Evolutionary conservation across 2,113 vertebrate genomes (phyloP).

Genomic region (Myiagra hebetior): DNA sequence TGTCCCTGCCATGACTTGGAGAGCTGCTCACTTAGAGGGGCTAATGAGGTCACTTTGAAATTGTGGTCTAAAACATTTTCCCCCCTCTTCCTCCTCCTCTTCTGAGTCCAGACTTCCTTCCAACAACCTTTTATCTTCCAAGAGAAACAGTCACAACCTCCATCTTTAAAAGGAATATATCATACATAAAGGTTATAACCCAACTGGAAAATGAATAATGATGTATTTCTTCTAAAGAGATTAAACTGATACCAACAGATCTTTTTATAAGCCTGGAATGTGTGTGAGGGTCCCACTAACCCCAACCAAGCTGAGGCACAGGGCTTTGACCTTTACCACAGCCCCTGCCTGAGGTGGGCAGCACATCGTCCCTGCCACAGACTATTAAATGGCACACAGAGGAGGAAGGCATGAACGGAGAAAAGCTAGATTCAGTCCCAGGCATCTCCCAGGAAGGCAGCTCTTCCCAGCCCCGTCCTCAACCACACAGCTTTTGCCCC

Average conservation of each 20-base stretch:
- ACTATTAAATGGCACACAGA: background rate
- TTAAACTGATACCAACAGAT: background rate
- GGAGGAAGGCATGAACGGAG: background rate
- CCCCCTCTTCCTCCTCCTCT: background rate
- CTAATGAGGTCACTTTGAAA: background rate
- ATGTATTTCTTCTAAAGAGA: background rate
- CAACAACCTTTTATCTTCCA: conserved; percentile 17
- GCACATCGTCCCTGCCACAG: background rate
- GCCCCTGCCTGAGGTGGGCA: background rate
- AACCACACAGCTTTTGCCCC: background rate
- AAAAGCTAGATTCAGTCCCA: background rate
- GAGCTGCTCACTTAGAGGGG: background rate
- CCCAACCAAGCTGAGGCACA: background rate
- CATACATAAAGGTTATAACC: background rate
- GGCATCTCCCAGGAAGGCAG: background rate
- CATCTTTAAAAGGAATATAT: background rate
- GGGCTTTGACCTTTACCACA: background rate
- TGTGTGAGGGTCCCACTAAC: background rate
- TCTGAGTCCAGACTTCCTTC: background rate
- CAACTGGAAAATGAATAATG: background rate
- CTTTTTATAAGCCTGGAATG: background rate
- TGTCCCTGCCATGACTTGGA: background rate
- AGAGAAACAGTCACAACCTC: conserved; percentile 9
- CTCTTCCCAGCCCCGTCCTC: background rate
- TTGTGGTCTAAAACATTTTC: background rate